phyloP scores from a whole-genome alignment of 2,113 vertebrate species.

The Prolemur simus region DNA sequence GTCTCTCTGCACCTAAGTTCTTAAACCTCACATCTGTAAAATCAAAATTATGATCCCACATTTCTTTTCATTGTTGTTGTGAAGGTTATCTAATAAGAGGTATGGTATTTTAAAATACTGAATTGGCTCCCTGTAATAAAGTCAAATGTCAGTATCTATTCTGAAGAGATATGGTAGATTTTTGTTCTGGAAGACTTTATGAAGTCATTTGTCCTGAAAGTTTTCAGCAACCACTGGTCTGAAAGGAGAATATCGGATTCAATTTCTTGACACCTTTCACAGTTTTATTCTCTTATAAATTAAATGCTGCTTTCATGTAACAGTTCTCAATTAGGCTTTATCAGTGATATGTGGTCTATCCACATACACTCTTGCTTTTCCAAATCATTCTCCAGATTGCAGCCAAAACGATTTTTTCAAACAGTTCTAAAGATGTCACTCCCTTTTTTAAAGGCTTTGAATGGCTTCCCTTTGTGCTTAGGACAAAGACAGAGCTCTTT shows the following conservation, averaged over 20 bases:
- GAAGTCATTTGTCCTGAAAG: constrained; percentile 51
- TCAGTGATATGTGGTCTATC: background rate
- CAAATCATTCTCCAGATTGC: background rate
- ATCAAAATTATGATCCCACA: background rate
- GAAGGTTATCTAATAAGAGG: constrained; percentile 13
- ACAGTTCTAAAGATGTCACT: background rate
- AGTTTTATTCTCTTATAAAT: constrained; percentile 26
- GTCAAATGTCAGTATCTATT: constrained; percentile 47
- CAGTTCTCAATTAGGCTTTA: background rate
- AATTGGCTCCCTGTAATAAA: constrained; percentile 15
- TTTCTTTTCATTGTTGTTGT: background rate
- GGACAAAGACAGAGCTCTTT: background rate
- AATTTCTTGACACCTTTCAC: constrained; percentile 10
- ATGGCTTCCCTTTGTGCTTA: background rate
- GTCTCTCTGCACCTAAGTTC: background rate
- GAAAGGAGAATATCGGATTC: background rate
- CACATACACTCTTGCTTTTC: background rate
- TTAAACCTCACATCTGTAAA: background rate
- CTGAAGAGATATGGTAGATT: background rate
- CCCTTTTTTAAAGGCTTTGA: background rate
- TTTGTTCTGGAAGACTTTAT: constrained; percentile 44
- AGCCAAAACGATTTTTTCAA: background rate
- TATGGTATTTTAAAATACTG: background rate
- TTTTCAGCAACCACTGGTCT: constrained; percentile 2
- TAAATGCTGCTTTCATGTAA: background rate